Evolutionary conservation across 2,113 vertebrate species (phyloP), one percentile per base, ranked within the genome.

Genomic region (Parus major): DNA sequence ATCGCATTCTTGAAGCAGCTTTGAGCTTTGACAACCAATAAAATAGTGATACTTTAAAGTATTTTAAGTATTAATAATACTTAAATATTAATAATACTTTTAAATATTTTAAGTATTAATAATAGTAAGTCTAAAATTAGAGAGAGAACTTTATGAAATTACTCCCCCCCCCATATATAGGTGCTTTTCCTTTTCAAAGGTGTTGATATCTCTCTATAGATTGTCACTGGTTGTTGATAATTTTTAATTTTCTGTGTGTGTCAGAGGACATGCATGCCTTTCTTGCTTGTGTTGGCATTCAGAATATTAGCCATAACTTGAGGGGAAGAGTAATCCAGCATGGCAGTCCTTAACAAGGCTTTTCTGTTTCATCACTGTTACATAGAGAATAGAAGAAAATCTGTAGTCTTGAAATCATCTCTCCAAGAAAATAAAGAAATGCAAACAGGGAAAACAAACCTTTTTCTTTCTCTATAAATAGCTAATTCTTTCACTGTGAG

Each of bases 81-180:
- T 39, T 39, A 12, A 39, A 39, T 39, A 39, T 39, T 39, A 39
- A 39, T 39, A 39, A 11, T 39, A 39, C 39, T 39, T 39, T 39
- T 39, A 39, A 39, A 39, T 39, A 39, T 39, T 39, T 39, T 39
- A 39, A 39, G 11, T 39, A 39, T 39, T 70, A 7, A 5, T 81
- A 66, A 41, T 16, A 69, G 13, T 29, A 66, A 39, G 1, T 53
- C 82, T 76, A 41, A 65, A 61, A 46, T 57, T 28, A 20, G 41
- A 79, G 44, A 79, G 5, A 13, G 14, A 91, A 53, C 15, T 71
- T 79, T 25, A 21, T 42, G 39, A 83, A 56, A 41, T 59, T 39
- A 42, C n/a, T 24, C 17, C 36, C 1, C 1, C 11, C 5, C 7
- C 3, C 20, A 8, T 21, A 12, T 46, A 3, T n/a, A 14, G 3